Percentiles rank a stretch among this genome's conserved stretches.
phyloP scores from a whole-genome alignment of 2,888 invertebrate genomes.

The Incurvaria masculella region DNA sequence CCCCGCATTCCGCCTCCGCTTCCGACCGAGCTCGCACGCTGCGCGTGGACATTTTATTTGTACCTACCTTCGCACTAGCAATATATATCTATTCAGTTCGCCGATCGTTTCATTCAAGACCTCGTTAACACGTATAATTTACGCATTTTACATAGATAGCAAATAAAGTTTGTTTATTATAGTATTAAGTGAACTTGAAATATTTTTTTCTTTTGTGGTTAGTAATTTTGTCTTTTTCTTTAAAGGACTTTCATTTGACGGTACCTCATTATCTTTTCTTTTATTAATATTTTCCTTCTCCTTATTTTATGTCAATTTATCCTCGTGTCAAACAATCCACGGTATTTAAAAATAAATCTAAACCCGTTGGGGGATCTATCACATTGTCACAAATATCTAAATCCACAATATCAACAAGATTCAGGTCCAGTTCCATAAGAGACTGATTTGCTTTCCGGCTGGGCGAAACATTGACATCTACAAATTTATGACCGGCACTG shows the following conservation, averaged over 20 bases:
- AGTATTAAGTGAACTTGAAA: conserved; percentile 3
- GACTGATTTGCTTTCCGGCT: conserved; percentile 4
- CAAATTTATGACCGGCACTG: conserved; percentile 3
- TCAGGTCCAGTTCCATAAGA: conserved; percentile 3
- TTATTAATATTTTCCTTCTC: conserved; percentile 5
- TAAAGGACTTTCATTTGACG: conserved; percentile 3
- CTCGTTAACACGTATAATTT: conserved; percentile 5
- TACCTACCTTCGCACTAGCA: too few species aligned
- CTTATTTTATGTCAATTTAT: conserved; percentile 5
- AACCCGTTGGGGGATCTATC: conserved; percentile 4
- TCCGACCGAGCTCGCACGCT: too few species aligned
- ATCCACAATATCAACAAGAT: conserved; percentile 3
- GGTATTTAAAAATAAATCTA: conserved; percentile 5
- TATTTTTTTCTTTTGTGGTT: conserved; percentile 7
- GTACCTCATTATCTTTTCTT: conserved; percentile 3
- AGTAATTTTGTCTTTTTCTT: conserved; percentile 6
- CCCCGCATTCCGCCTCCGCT: too few species aligned
- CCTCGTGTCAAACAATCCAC: conserved; percentile 2
- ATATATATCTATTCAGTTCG: too few species aligned
- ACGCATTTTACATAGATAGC: not conserved
- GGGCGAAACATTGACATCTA: conserved; percentile 3
- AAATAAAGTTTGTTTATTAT: conserved; percentile 7
- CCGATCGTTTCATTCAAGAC: too few species aligned
- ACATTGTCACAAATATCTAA: conserved; percentile 4
- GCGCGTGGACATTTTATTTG: too few species aligned